Evolutionary conservation across 2,888 invertebrate genomes (phyloP).

Genomic region (Ypsolopha sequella): DNA sequence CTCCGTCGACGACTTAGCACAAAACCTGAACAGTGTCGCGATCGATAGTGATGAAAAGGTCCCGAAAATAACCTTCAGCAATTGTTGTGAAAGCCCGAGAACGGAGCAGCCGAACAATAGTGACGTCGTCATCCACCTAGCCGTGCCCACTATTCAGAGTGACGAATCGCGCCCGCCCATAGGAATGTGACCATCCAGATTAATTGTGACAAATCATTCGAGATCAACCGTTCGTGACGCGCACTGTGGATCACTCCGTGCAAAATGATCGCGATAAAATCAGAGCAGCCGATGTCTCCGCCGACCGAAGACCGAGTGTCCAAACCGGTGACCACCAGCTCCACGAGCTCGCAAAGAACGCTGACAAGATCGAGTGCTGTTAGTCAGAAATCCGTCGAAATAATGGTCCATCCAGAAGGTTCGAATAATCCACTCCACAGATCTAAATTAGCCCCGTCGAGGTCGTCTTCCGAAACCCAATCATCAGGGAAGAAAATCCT

Average conservation of each 20-base stretch:
- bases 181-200: slow-evolving; percentile 34
- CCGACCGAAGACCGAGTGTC: slow-evolving; percentile 36
- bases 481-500: slow-evolving; percentile 54
- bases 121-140: slow-evolving; percentile 44
- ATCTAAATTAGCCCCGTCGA: slow-evolving; percentile 56
- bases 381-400: slow-evolving; percentile 73
- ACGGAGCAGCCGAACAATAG: slow-evolving; percentile 39
- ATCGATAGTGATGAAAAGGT: slow-evolving; percentile 50
- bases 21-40: slow-evolving; percentile 41
- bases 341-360: slow-evolving; percentile 60
- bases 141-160: slow-evolving; percentile 57
- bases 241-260: slow-evolving; percentile 7
- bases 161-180: slow-evolving; percentile 62
- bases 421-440: slow-evolving; percentile 58
- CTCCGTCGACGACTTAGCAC: slow-evolving; percentile 42
- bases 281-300: slow-evolving; percentile 47
- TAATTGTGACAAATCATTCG: not conserved
- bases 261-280: slow-evolving; percentile 59
- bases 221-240: not conserved
- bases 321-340: slow-evolving; percentile 29
- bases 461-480: slow-evolving; percentile 59
- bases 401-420: slow-evolving; percentile 61
- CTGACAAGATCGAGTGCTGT: slow-evolving; percentile 72
- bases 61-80: slow-evolving; percentile 61
- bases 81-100: slow-evolving; percentile 50